A percentile compares a stretch with the other conserved stretches of the same genome.
These are phyloP conservation scores for Halesus radiatus DNA, from an alignment of 1,140 invertebrate genomes.

Conservation along the genomic window DNA sequence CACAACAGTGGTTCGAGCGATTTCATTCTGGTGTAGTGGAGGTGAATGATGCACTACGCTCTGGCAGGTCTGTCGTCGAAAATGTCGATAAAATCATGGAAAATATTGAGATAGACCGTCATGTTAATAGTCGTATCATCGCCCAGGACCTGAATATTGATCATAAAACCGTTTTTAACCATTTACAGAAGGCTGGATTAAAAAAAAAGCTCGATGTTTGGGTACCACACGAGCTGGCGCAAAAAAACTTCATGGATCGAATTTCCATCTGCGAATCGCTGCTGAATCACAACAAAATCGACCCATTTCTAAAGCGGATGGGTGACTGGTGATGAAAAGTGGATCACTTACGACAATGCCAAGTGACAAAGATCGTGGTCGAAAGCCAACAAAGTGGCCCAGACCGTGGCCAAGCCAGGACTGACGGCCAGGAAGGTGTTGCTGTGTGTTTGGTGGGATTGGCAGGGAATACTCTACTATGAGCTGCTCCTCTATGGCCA, in stretches of 20 bases:
- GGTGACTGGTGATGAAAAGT: no score
- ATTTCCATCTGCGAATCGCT: constrained; percentile 27
- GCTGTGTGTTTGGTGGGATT: constrained; percentile 25
- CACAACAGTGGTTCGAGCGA: constrained; percentile 21
- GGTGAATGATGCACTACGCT: constrained; percentile 20
- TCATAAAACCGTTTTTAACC: background rate
- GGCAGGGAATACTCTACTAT: constrained; percentile 21
- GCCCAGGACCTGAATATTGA: no score
- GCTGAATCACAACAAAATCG: constrained; percentile 30
- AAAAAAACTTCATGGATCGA: constrained; percentile 22
- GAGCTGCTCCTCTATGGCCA: constrained; percentile 8
- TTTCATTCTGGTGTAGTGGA: constrained; percentile 13
- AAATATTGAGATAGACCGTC: constrained; percentile 21
- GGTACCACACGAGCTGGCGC: constrained; percentile 11
- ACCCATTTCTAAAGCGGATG: constrained; percentile 22
- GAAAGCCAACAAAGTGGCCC: background rate
- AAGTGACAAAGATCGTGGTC: no score
- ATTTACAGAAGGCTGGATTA: constrained; percentile 8
- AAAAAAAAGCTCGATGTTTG: constrained; percentile 27
- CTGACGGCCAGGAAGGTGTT: constrained; percentile 18
- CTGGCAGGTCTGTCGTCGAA: constrained; percentile 10
- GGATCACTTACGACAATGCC: no score
- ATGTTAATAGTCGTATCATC: background rate
- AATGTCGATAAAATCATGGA: constrained; percentile 25
- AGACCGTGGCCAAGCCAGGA: constrained; percentile 16